phyloP scores from a whole-genome alignment of 2,113 vertebrate genomes.

The Monarcha castaneiventris region DNA sequence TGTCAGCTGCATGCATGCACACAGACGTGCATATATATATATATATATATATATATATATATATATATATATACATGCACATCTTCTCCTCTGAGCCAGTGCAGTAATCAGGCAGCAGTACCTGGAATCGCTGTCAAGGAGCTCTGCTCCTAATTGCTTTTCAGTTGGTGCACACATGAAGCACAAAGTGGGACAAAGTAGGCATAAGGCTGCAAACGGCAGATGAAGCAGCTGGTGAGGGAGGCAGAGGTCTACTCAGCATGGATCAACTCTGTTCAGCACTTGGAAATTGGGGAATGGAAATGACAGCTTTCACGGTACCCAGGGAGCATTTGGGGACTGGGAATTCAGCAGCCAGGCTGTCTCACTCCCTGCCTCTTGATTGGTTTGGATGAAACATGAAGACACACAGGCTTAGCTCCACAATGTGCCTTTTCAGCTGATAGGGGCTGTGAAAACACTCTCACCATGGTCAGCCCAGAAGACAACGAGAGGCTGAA shows the following conservation, averaged over 20 bases:
- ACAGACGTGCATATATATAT: accelerated
- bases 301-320: not conserved
- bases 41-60: too few relatives aligned
- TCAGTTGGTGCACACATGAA: accelerated
- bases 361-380: not conserved
- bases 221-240: not conserved
- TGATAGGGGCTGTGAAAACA: not conserved
- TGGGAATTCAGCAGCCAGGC: slow-evolving; percentile 1
- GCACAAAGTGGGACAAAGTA: not conserved
- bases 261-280: not conserved
- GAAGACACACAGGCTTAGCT: not conserved
- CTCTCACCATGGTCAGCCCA: accelerated
- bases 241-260: not conserved
- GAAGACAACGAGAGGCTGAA: not conserved
- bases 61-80: too few relatives aligned
- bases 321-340: not conserved
- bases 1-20: not conserved
- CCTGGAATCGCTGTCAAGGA: not conserved
- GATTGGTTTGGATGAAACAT: not conserved
- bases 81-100: not conserved
- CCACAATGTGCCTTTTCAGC: not conserved
- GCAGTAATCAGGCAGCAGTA: not conserved
- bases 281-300: not conserved
- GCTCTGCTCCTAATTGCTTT: not conserved
- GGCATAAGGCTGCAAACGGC: not conserved